Evolutionary conservation across 2,113 vertebrate species (phyloP).

Genomic region (Rhynchopsitta pachyrhyncha): DNA sequence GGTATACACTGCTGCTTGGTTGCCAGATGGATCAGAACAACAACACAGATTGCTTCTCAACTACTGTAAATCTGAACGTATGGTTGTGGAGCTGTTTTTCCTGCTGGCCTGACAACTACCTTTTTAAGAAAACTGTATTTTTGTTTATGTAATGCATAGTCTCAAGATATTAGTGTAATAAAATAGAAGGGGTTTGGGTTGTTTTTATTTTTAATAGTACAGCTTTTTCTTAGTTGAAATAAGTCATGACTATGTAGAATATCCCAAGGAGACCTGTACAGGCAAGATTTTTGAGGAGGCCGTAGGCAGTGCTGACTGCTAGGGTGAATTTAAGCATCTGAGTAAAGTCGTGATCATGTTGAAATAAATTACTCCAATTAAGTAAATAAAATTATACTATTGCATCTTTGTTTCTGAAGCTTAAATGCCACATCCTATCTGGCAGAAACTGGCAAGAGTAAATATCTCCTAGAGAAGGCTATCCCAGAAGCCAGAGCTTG

Average conservation of each 20-base stretch:
- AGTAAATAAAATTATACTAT: neutral
- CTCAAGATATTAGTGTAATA: neutral
- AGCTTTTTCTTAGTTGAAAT: neutral
- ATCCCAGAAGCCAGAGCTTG: neutral
- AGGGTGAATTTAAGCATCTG: neutral
- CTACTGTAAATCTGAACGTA: neutral
- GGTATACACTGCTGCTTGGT: rapidly evolving
- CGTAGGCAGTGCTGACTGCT: neutral
- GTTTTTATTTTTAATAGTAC: neutral
- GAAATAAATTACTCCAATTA: neutral
- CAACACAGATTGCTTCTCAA: neutral
- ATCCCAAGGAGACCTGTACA: neutral
- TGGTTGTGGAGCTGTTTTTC: neutral
- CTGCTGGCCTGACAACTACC: neutral
- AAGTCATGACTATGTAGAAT: neutral
- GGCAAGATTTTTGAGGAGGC: neutral
- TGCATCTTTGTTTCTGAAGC: neutral
- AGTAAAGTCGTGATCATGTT: neutral
- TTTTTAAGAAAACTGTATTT: neutral
- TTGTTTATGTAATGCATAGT: neutral
- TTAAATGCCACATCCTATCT: neutral
- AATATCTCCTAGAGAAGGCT: neutral
- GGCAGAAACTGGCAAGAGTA: neutral
- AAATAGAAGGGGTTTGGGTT: neutral
- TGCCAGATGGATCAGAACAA: neutral